Evolutionary conservation across 2,888 invertebrate species (phyloP).

Genomic region (Chloroclystis v-ata): DNA sequence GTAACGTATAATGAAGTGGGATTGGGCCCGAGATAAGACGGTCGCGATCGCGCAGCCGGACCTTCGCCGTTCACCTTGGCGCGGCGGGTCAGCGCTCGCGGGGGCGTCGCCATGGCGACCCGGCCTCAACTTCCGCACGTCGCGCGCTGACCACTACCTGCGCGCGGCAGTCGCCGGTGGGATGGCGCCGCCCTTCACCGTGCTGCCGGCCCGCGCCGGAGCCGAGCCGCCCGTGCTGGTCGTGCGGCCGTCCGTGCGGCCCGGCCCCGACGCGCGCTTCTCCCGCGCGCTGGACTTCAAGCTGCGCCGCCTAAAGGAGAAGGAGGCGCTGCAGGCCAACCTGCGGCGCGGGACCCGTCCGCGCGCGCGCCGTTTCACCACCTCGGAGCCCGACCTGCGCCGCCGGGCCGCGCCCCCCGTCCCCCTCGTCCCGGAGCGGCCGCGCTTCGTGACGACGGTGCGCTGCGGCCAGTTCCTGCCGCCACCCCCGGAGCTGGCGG

Average conservation of each 20-base stretch:
- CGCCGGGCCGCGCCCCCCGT: slow-evolving; percentile 27
- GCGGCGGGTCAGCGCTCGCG: slow-evolving; percentile 9
- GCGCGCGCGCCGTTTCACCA: slow-evolving; percentile 48
- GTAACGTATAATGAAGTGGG: no score
- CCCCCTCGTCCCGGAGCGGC: slow-evolving; percentile 44
- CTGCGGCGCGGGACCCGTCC: slow-evolving; percentile 50
- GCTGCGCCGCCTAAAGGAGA: slow-evolving; percentile 82
- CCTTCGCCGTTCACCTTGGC: slow-evolving; percentile 62
- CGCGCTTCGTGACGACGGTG: slow-evolving; percentile 89
- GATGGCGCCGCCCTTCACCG: slow-evolving; percentile 43
- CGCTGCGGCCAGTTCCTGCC: slow-evolving; percentile 87
- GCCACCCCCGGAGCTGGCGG: slow-evolving; percentile 85
- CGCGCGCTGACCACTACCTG: background rate
- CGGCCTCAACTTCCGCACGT: slow-evolving; percentile 43
- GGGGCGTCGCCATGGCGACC: slow-evolving; percentile 41
- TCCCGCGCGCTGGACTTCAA: slow-evolving; percentile 85
- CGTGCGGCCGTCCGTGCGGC: slow-evolving; percentile 54
- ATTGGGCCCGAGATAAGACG: no score
- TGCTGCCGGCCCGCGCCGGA: slow-evolving; percentile 27
- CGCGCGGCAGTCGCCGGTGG: background rate
- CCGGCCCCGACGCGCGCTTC: slow-evolving; percentile 71
- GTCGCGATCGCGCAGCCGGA: slow-evolving; percentile 32
- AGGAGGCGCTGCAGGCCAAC: slow-evolving; percentile 64
- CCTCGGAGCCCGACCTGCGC: slow-evolving; percentile 81
- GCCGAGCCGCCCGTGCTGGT: slow-evolving; percentile 47